Evolutionary conservation across 2,888 invertebrate genomes (phyloP), one percentile per base, ranked within the genome.

Genomic region (Megaustenia siamemsis): DNA sequence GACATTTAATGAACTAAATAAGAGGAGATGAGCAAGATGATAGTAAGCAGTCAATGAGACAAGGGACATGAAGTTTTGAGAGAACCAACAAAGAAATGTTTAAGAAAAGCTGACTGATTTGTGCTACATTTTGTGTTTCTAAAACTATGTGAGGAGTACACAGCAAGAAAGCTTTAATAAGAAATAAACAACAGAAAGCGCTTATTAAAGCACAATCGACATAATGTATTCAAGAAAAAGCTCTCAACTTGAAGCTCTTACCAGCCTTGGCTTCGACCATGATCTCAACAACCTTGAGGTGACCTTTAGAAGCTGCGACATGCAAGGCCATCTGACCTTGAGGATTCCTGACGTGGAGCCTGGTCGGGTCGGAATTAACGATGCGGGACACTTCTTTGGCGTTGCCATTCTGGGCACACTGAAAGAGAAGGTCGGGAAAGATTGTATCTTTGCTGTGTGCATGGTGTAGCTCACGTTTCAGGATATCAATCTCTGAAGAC

Each of bases 381-480:
- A 97, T 94, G 1, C 96, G 95, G 93, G 96, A 96, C 90, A 97
- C 97, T 91, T 97, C 97, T 86, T 96, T 96, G 79, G 97, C 95
- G 94, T 97, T 97, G 5, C 97, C 97, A 88, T 96, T 96, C 92
- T 97, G 97, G 0, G 97, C 97, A 38, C 97, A 97, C 97, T 97
- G 94, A 49, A 56, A 63, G 43, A 73, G 15, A 73, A 8, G 15
- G n/a, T 73, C 71, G 21, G n/a, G 28, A 28, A 28, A 6, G 3
- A 43, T 28, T 73, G 28, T 0, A 0, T 10, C 10, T 3, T 18
- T 43, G n/a, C 18, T 43, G 45, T 45, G 45, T 2, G 45, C 24
- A 18, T 73, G 45, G 8, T 43, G 3, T 6, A 73, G 71, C 45
- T 73, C 71, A 0, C 43, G n/a, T 12, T n/a, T 24, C n/a, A 73